Evolutionary conservation across 2,797 vertebrate species (phyloP).

Genomic region (Champsocephalus esox): DNA sequence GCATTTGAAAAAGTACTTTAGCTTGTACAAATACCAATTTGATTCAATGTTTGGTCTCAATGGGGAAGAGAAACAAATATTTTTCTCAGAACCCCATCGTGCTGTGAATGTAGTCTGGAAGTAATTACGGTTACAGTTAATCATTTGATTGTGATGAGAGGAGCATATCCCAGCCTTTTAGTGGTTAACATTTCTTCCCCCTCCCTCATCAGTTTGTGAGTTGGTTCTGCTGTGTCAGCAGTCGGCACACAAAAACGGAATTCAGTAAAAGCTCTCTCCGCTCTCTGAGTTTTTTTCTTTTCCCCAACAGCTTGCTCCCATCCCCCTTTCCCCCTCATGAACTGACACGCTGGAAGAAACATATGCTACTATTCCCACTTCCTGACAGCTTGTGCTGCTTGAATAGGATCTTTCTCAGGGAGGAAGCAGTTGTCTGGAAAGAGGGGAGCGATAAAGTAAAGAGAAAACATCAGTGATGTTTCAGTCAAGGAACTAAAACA

Average conservation of each 20-base stretch:
- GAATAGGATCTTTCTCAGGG: constrained; percentile 77
- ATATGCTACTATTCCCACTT: constrained; percentile 85
- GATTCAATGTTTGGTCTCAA: constrained; percentile 24
- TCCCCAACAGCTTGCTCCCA: constrained; percentile 82
- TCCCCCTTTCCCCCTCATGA: constrained; percentile 76
- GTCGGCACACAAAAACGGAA: constrained; percentile 86
- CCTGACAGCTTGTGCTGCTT: constrained; percentile 83
- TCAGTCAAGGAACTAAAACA: constrained; percentile 44
- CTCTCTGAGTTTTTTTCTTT: constrained; percentile 61
- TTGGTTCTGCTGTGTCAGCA: constrained; percentile 87
- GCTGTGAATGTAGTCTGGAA: constrained; percentile 72
- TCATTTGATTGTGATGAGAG: constrained; percentile 78
- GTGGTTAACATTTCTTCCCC: constrained; percentile 74
- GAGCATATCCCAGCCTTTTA: constrained; percentile 76
- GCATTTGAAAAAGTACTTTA: not conserved
- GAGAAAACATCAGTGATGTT: constrained; percentile 33
- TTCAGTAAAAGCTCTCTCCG: constrained; percentile 83
- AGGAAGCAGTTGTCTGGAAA: constrained; percentile 79
- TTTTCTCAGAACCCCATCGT: constrained; percentile 52
- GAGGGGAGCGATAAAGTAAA: constrained; percentile 56
- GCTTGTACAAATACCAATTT: constrained; percentile 1
- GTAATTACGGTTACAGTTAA: constrained; percentile 82
- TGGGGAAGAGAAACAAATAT: constrained; percentile 19
- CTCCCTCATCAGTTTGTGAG: constrained; percentile 81
- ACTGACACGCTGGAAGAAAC: constrained; percentile 88